phyloP scores from a whole-genome alignment of 2,888 invertebrate genomes.

The Nasonovia ribisnigri region DNA sequence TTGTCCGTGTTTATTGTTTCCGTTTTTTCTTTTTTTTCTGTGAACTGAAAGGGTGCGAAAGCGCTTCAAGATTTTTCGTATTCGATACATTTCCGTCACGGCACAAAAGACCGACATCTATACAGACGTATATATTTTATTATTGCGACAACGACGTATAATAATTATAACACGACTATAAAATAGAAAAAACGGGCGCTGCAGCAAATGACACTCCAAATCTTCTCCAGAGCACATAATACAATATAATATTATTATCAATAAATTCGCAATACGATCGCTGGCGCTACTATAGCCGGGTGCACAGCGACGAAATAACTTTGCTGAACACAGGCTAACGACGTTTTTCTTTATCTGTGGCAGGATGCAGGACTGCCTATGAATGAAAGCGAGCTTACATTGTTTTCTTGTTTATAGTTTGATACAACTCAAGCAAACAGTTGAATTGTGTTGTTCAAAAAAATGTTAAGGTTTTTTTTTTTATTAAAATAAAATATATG shows the following conservation, averaged over 20 bases:
- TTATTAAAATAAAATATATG: too few relatives aligned
- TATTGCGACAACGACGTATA: background rate
- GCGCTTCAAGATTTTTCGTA: background rate
- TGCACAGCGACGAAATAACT: too few relatives aligned
- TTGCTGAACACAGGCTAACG: too few relatives aligned
- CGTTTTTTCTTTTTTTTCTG: background rate
- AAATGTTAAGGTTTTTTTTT: too few relatives aligned
- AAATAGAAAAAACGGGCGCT: background rate
- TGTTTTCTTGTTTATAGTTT: too few relatives aligned
- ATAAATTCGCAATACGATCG: background rate
- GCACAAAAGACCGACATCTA: background rate
- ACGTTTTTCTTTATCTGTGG: too few relatives aligned
- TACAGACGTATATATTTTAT: background rate
- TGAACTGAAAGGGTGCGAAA: background rate
- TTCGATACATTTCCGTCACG: constrained; percentile 8
- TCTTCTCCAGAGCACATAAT: background rate
- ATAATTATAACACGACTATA: background rate
- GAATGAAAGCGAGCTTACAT: too few relatives aligned
- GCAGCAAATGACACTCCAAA: background rate
- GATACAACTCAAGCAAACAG: too few relatives aligned
- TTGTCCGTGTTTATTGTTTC: constrained; percentile 38
- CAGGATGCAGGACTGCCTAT: too few relatives aligned
- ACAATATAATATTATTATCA: background rate
- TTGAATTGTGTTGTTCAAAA: too few relatives aligned
- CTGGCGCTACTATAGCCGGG: too few relatives aligned